These are phyloP conservation scores for Corvus hawaiiensis DNA, from an alignment of 2,113 vertebrate genomes.

Conservation along the genomic window DNA sequence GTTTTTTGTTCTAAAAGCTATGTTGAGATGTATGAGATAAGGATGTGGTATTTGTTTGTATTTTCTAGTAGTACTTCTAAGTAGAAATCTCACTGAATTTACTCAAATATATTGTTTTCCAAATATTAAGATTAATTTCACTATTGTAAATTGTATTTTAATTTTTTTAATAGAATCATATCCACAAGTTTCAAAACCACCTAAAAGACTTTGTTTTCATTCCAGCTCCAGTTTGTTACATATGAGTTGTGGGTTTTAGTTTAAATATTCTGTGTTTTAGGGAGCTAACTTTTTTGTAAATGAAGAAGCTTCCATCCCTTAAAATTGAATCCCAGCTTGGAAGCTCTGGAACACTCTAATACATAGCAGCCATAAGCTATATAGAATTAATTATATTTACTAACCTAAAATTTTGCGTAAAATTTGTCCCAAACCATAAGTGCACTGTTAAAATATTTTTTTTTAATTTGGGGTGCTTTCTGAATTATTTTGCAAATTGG, in stretches of 20 bases:
- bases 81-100: slow-evolving; percentile 4
- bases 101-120: neutral
- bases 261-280: neutral
- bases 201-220: neutral
- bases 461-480: neutral
- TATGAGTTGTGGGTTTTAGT: neutral
- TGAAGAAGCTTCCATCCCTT: neutral
- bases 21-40: neutral
- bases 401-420: neutral
- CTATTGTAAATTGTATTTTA: neutral
- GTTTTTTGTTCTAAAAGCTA: neutral
- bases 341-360: neutral
- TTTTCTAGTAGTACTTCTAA: neutral
- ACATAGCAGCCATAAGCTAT: neutral
- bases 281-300: neutral
- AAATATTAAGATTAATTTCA: neutral
- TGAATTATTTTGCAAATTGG: neutral
- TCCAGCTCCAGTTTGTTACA: neutral
- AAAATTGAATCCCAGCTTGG: neutral
- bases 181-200: neutral
- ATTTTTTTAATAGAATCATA: neutral
- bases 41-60: neutral
- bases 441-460: neutral
- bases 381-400: neutral
- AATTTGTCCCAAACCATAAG: neutral